Conservation (phyloP, 2,797 vertebrate genomes). For the Gymnopithys bicolor region DNA sequence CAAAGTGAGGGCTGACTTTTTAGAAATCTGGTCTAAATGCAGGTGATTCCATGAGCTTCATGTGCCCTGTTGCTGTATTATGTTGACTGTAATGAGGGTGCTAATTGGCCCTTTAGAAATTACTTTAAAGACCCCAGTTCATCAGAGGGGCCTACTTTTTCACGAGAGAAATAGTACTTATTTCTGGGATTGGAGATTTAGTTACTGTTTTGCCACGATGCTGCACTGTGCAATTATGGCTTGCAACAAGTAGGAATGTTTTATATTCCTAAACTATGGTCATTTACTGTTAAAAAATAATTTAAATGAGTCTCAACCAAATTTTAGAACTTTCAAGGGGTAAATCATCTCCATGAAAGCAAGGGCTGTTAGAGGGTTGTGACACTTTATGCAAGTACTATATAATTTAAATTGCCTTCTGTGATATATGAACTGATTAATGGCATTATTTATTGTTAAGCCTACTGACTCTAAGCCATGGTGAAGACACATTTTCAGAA, state of each 20-base stretch:
- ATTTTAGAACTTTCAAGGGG: not conserved
- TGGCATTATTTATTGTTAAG: conserved; percentile 38
- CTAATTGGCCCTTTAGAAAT: not conserved
- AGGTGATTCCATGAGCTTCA: not conserved
- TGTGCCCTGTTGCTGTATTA: not conserved
- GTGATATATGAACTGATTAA: conserved; percentile 7
- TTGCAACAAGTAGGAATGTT: not conserved
- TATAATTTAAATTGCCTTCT: conserved; percentile 38
- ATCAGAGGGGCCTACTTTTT: not conserved
- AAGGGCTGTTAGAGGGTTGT: not conserved
- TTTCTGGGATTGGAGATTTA: not conserved
- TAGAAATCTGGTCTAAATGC: not conserved
- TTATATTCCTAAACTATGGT: not conserved
- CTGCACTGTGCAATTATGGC: not conserved
- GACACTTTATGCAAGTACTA: not conserved
- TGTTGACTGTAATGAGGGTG: not conserved
- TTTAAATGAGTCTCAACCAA: not conserved
- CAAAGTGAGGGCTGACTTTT: not conserved
- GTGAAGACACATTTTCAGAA: conserved; percentile 25
- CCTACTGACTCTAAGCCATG: not conserved
- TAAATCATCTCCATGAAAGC: not conserved
- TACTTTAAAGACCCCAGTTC: not conserved
- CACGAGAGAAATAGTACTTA: not conserved
- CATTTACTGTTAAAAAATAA: not conserved
- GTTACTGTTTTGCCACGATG: not conserved